These are phyloP conservation scores for Dastarcus helophoroides DNA, from an alignment of 2,888 invertebrate species.

Conservation along the genomic window DNA sequence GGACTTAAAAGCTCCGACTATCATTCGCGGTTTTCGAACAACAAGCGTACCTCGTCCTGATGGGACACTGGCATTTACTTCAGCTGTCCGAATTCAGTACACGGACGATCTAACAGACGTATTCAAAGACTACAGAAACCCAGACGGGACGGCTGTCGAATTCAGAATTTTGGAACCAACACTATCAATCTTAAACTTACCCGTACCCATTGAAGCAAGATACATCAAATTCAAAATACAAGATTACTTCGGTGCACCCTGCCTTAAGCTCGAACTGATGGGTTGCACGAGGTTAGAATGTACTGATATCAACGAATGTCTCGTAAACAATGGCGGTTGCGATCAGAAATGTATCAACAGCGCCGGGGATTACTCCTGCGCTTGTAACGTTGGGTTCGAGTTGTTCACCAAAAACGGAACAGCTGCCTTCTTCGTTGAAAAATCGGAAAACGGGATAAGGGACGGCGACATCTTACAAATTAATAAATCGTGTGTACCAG, in stretches of 20 bases:
- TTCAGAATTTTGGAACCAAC: constrained; percentile 83
- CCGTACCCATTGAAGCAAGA: constrained; percentile 83
- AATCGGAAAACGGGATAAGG: constrained; percentile 72
- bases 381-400: constrained; percentile 86
- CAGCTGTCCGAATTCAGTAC: constrained; percentile 79
- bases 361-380: constrained; percentile 78
- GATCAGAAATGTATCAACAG: constrained; percentile 87
- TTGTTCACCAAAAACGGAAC: constrained; percentile 81
- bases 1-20: constrained; percentile 79
- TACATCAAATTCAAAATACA: constrained; percentile 76
- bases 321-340: constrained; percentile 77
- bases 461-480: constrained; percentile 82
- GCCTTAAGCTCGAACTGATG: constrained; percentile 82
- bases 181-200: constrained; percentile 80
- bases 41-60: constrained; percentile 77
- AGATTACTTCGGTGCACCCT: constrained; percentile 81
- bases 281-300: constrained; percentile 85
- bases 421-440: constrained; percentile 71
- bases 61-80: constrained; percentile 77
- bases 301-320: constrained; percentile 79
- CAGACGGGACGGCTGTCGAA: constrained; percentile 86
- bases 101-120: constrained; percentile 80
- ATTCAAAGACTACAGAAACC: constrained; percentile 85
- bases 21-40: constrained; percentile 81
- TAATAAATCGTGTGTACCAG: constrained; percentile 90